Conservation (phyloP, 2,797 vertebrate genomes). For the Sibirionetta formosa region DNA sequence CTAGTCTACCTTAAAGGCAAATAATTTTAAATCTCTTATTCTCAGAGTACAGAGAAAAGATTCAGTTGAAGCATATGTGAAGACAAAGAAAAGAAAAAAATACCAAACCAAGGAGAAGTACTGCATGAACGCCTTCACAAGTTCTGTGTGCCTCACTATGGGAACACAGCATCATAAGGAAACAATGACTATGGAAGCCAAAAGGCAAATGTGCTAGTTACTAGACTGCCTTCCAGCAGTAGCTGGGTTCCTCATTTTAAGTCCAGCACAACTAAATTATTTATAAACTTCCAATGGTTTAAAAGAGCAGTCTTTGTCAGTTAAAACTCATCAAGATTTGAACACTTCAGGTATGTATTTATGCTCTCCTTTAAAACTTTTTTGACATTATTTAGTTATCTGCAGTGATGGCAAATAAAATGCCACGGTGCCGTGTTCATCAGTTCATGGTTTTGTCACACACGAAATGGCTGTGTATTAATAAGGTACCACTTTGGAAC, state of each 20-base stretch:
- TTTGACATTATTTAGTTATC: neutral
- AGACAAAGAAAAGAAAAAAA: neutral
- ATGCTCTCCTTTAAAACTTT: neutral
- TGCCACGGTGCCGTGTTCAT: neutral
- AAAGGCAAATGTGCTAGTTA: neutral
- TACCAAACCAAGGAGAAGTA: neutral
- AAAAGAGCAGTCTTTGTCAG: neutral
- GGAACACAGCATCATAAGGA: neutral
- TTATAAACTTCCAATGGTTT: neutral
- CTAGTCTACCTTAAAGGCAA: neutral
- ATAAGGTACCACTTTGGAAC: neutral
- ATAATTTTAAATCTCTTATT: neutral
- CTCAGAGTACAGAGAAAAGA: neutral
- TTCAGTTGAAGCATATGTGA: neutral
- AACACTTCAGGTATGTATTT: neutral
- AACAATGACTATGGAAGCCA: neutral
- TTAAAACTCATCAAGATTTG: neutral
- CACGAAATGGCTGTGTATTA: neutral
- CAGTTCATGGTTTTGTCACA: neutral
- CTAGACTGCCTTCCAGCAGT: neutral
- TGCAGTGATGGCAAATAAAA: neutral
- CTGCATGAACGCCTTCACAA: fast-evolving
- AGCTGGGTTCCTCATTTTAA: neutral
- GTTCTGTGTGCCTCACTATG: neutral
- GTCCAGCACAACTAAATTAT: neutral